phyloP scores from a whole-genome alignment of 2,113 vertebrate genomes.

The Phyllopteryx taeniolatus region DNA sequence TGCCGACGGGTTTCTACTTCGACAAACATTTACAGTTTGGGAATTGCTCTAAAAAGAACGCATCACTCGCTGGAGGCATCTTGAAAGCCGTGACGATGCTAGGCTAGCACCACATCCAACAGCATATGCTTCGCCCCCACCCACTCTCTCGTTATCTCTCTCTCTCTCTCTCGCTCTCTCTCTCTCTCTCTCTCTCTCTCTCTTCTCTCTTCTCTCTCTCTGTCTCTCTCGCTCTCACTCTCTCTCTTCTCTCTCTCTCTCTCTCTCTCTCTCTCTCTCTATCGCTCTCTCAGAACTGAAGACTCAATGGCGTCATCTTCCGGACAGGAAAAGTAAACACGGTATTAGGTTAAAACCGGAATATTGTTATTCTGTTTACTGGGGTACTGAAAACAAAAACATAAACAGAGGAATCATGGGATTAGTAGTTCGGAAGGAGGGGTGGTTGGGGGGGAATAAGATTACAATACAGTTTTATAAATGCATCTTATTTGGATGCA shows the following conservation, averaged over 20 bases:
- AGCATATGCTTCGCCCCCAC: neutral
- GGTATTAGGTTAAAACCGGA: neutral
- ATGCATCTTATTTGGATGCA: too few species aligned
- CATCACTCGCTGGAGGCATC: conserved; percentile 38
- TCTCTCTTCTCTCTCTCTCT: neutral
- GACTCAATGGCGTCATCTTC: conserved; percentile 28
- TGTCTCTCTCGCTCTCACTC: neutral
- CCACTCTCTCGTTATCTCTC: neutral
- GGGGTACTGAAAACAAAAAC: too few species aligned
- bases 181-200: neutral
- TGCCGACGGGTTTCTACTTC: neutral
- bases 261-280: neutral
- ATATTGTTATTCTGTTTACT: too few species aligned
- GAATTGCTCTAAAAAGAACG: conserved; percentile 4
- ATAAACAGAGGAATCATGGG: too few species aligned
- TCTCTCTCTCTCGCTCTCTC: neutral
- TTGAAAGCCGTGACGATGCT: conserved; percentile 38
- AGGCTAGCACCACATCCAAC: neutral
- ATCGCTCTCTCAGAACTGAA: neutral
- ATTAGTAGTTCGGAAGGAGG: too few species aligned
- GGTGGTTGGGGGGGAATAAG: too few species aligned
- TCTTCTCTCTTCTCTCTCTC: neutral
- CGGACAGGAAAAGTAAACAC: neutral
- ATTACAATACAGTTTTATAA: too few species aligned
- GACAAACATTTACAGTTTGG: conserved; percentile 19